Evolutionary conservation across 2,888 invertebrate species (phyloP).

Genomic region (Athalia rosae): DNA sequence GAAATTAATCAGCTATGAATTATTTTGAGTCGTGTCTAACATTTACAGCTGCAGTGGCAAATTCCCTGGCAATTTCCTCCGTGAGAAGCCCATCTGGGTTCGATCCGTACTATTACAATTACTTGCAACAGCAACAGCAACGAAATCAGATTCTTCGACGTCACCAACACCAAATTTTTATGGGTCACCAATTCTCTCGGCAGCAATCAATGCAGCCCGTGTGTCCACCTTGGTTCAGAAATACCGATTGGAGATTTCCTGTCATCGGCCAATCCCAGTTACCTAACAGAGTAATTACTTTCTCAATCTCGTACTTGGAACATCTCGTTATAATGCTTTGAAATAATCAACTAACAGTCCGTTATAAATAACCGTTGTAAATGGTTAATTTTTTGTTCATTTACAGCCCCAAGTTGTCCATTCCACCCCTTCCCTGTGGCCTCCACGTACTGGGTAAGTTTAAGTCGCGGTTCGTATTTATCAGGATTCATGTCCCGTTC

Average conservation of each 20-base stretch:
- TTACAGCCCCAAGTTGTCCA: slow-evolving; percentile 27
- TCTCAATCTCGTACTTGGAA: neutral
- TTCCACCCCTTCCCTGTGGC: slow-evolving; percentile 26
- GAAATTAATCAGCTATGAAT: slow-evolving; percentile 7
- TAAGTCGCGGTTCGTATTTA: neutral
- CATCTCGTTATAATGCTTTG: neutral
- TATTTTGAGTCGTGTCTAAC: too few relatives aligned
- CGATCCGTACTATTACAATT: slow-evolving; percentile 59
- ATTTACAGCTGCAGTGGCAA: slow-evolving; percentile 60
- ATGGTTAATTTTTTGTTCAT: neutral
- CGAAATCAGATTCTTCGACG: slow-evolving; percentile 56
- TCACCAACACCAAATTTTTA: slow-evolving; percentile 52
- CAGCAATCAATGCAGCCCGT: slow-evolving; percentile 50
- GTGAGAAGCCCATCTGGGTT: slow-evolving; percentile 51
- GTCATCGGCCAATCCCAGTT: slow-evolving; percentile 54
- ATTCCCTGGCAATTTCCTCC: slow-evolving; percentile 61
- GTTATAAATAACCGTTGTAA: neutral
- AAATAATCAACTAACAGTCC: neutral
- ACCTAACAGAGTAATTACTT: slow-evolving; percentile 56
- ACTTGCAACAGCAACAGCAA: slow-evolving; percentile 59
- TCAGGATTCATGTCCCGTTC: neutral
- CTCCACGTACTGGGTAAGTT: slow-evolving; percentile 37
- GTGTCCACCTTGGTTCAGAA: slow-evolving; percentile 55
- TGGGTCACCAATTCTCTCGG: slow-evolving; percentile 52
- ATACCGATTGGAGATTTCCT: slow-evolving; percentile 57